A percentile compares a stretch with the other conserved stretches of the same genome.
Evolutionary conservation across 2,113 vertebrate species (phyloP).

Genomic region (Prionailurus bengalensis): DNA sequence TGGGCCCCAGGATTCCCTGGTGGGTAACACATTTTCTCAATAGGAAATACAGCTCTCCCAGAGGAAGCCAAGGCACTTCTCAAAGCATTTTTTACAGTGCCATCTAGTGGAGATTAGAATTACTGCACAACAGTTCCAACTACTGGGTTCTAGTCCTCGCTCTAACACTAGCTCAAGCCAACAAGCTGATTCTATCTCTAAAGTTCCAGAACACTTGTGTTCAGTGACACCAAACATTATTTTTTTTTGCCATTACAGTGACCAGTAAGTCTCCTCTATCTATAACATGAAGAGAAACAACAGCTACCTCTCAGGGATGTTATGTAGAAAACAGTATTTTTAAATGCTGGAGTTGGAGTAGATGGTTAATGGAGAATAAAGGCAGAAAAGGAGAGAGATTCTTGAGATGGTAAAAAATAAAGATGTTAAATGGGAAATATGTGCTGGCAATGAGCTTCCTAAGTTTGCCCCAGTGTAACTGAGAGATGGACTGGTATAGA

Average conservation of each 20-base stretch:
- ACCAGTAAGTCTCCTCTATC: not conserved
- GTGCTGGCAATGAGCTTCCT: not conserved
- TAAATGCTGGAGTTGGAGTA: not conserved
- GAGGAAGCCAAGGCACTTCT: not conserved
- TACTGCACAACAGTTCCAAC: not conserved
- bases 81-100: constrained; percentile 67
- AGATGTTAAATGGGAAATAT: not conserved
- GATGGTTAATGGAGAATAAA: not conserved
- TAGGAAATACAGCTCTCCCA: not conserved
- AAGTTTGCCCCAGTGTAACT: too few relatives aligned
- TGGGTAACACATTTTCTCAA: constrained; percentile 44
- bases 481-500: not conserved
- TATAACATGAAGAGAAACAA: not conserved
- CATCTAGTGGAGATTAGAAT: constrained; percentile 83
- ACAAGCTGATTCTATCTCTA: not conserved
- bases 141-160: not conserved
- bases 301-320: not conserved
- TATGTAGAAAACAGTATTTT: not conserved
- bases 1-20: not conserved
- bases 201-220: not conserved
- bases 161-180: not conserved
- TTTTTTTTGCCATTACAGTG: not conserved
- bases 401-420: not conserved
- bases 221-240: not conserved
- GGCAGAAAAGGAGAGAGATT: not conserved